Percentiles rank a stretch among this genome's conserved stretches.
Evolutionary conservation across 2,113 vertebrate species (phyloP).

Genomic region (Halcyon senegalensis): DNA sequence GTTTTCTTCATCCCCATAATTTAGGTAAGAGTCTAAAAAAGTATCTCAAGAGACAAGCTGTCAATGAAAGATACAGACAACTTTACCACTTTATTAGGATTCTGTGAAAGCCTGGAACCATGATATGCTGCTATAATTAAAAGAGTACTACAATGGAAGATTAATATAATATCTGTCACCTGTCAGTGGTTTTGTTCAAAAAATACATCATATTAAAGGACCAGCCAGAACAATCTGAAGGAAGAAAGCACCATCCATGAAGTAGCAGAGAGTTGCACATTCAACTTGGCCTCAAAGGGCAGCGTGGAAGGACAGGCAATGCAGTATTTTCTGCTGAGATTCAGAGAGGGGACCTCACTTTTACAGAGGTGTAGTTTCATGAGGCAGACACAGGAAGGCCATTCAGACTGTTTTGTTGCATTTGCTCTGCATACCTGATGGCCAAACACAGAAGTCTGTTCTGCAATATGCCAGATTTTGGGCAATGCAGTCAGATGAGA

Average conservation of each 20-base stretch:
- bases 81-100: background rate
- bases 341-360: background rate
- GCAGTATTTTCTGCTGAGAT: background rate
- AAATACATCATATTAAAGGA: background rate
- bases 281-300: background rate
- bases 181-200: background rate
- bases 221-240: background rate
- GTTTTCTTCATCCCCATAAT: background rate
- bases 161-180: background rate
- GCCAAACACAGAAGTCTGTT: background rate
- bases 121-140: background rate
- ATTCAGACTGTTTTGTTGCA: background rate
- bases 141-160: background rate
- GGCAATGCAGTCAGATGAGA: background rate
- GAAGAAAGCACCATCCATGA: background rate
- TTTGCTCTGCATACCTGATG: background rate
- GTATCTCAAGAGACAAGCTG: background rate
- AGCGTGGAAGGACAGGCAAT: background rate
- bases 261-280: background rate
- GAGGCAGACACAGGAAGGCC: background rate
- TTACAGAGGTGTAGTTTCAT: background rate
- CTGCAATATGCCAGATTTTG: background rate
- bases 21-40: background rate
- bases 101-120: background rate
- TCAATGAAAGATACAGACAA: background rate